phyloP scores from a whole-genome alignment of 2,797 vertebrate species.

The Cynodonichthys magdalenae region DNA sequence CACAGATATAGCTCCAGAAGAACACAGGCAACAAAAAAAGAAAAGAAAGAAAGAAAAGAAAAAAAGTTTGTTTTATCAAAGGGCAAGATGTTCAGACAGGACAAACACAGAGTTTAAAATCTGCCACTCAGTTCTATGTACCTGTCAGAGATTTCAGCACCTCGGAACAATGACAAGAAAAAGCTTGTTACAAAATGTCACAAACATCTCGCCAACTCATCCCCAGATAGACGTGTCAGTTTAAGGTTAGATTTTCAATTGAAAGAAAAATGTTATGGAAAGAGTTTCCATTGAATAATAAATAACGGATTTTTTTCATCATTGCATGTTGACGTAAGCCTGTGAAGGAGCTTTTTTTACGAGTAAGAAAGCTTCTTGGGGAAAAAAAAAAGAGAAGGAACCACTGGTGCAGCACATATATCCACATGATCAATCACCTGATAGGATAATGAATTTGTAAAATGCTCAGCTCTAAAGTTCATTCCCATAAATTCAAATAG shows the following conservation, averaged over 20 bases:
- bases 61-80: not conserved
- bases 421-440: not conserved
- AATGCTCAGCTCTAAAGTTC: slow-evolving; percentile 14
- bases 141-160: not conserved
- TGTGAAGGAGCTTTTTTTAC: not conserved
- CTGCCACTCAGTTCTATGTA: not conserved
- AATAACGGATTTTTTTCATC: not conserved
- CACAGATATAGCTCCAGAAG: not conserved
- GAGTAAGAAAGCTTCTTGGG: too few relatives aligned
- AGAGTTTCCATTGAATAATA: not conserved
- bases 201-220: not conserved
- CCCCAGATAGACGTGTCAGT: not conserved
- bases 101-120: not conserved
- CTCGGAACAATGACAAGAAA: not conserved
- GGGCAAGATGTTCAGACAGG: not conserved
- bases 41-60: not conserved
- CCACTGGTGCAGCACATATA: not conserved
- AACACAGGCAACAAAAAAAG: not conserved
- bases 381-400: not conserved
- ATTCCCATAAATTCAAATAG: slow-evolving; percentile 60
- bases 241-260: not conserved
- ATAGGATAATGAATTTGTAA: not conserved
- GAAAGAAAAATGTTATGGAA: not conserved
- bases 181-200: not conserved
- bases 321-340: not conserved